Evolutionary conservation across 2,797 vertebrate species (phyloP), one percentile per base, ranked within the genome.

Genomic region (Liasis olivaceus): DNA sequence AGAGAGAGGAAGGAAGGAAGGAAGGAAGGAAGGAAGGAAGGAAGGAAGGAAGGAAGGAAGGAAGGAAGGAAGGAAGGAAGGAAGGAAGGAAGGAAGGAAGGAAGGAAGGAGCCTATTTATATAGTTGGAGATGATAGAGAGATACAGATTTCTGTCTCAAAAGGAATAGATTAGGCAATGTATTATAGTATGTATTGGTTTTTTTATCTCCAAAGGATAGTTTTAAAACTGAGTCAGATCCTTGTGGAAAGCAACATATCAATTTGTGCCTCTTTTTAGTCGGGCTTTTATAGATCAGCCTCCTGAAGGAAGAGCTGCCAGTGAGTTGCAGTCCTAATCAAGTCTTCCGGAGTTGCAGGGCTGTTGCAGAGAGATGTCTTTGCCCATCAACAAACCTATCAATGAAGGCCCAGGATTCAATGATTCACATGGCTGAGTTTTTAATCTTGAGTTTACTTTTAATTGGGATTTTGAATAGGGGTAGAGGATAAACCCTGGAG

Each of bases 221-320:
- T 98, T 97, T 97, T 97, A 85, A 62, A 97, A 97, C 96, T 96
- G 97, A 98, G 97, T 89, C 93, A 42, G 92, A 95, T 94, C 97
- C 95, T 96, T 96, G 95, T 95, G 96, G 96, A 97, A 98, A 96
- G 95, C 95, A 97, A 95, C 93, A 94, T 95, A 97, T 98, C 36
- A 97, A 97, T 97, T 97, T 96, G 96, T 94, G 81, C 89, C 96
- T 96, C 95, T 95, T 96, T 97, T 97, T 97, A 96, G 97, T 97
- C 96, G 94, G 96, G 96, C 96, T 97, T 94, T 97, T 97, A 97
- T 96, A 96, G 95, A 96, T 96, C 96, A 96, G 66, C 58, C 64
- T 93, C 97, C 93, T 81, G 95, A 93, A 97, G 95, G 93, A 96
- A 95, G 93, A 92, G 95, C 94, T 81, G 90, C 87, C 95, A 96